Percentiles rank a stretch among this genome's conserved stretches.
These are phyloP conservation scores for Aptenodytes patagonicus DNA, from an alignment of 2,113 vertebrate species.

Conservation along the genomic window DNA sequence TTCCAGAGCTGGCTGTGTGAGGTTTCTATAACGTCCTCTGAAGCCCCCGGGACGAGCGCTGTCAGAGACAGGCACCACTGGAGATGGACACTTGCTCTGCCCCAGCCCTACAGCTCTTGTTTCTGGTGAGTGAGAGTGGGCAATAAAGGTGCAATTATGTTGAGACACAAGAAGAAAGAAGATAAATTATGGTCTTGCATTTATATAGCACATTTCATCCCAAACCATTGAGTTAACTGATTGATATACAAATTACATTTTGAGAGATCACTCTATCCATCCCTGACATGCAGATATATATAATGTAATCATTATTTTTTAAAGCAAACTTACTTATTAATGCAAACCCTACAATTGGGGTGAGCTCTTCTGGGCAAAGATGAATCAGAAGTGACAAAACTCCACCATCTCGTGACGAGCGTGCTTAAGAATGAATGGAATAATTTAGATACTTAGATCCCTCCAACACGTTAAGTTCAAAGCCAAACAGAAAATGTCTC, in stretches of 20 bases:
- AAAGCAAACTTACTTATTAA: conserved; percentile 60
- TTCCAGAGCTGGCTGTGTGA: accelerated
- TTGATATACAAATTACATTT: conserved; percentile 55
- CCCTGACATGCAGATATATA: conserved; percentile 12
- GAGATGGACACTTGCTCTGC: neutral
- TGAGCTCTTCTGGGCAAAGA: conserved; percentile 48
- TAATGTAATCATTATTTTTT: conserved; percentile 53
- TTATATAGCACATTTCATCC: conserved; percentile 44
- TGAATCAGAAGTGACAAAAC: conserved; percentile 60
- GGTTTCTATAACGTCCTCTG: accelerated
- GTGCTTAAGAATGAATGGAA: conserved; percentile 39
- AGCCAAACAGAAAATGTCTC: conserved; percentile 54
- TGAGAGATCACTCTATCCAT: neutral
- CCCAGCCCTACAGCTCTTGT: neutral
- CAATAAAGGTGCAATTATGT: conserved; percentile 1
- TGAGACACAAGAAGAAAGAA: neutral
- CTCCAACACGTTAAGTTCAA: conserved; percentile 50
- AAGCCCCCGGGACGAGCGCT: accelerated
- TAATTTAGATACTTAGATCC: conserved; percentile 51
- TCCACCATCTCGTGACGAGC: neutral
- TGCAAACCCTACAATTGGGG: conserved; percentile 46
- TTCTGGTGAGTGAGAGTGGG: neutral
- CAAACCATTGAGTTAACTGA: neutral
- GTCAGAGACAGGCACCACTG: accelerated
- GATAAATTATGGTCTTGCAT: conserved; percentile 32